phyloP scores from a whole-genome alignment of 2,113 vertebrate genomes.

The Nanorana parkeri region DNA sequence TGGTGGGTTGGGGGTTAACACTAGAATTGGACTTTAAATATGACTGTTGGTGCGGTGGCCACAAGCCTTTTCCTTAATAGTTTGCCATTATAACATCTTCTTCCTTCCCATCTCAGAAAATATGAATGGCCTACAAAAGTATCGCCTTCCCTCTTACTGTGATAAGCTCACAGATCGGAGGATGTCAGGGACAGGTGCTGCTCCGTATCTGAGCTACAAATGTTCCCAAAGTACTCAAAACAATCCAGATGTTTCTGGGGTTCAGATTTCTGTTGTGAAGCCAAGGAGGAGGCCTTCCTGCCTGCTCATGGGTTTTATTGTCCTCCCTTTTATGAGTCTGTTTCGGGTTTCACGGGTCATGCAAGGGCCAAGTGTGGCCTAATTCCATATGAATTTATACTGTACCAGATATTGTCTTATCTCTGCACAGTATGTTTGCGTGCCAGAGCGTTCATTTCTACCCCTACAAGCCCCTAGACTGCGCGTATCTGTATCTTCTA shows the following conservation, averaged over 20 bases:
- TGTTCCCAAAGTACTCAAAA: background rate
- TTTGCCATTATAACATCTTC: no score
- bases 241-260: constrained; percentile 44
- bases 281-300: constrained; percentile 31
- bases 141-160: background rate
- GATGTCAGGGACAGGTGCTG: constrained; percentile 16
- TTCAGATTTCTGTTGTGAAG: constrained; percentile 36
- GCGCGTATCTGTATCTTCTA: no score
- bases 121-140: no score
- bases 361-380: background rate
- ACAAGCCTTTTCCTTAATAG: no score
- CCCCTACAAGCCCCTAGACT: no score
- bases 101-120: no score
- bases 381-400: constrained; percentile 1
- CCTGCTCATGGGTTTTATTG: constrained; percentile 16
- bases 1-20: no score
- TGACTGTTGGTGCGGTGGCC: no score
- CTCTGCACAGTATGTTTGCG: no score
- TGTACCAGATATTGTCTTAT: background rate
- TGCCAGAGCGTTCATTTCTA: no score
- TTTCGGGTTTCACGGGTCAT: background rate
- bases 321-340: constrained; percentile 18
- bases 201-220: background rate
- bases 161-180: background rate
- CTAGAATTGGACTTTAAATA: no score